Percentiles rank a stretch among this genome's conserved stretches.
Conservation (phyloP, 2,113 vertebrate species). For the Petroica traversi region DNA sequence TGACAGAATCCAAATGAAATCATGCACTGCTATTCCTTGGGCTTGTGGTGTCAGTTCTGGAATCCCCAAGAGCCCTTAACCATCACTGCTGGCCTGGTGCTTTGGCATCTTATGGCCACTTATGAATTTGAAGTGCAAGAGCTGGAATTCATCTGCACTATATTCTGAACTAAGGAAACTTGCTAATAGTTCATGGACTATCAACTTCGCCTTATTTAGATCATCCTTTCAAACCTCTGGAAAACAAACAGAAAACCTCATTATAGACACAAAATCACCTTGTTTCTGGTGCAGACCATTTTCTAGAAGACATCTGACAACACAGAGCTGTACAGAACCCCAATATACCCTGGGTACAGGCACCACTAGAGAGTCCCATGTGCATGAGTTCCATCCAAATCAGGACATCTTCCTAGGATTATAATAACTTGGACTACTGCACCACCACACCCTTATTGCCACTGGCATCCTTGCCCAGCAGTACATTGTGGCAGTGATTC, state of each 20-base stretch:
- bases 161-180: neutral
- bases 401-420: neutral
- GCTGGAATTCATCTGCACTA: neutral
- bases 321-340: neutral
- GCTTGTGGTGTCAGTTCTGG: neutral
- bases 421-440: neutral
- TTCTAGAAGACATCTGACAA: neutral
- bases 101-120: neutral
- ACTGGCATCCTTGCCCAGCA: neutral
- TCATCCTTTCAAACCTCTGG: neutral
- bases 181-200: neutral
- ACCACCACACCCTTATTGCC: neutral
- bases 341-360: neutral
- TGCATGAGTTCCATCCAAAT: neutral
- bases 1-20: neutral
- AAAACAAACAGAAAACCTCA: neutral
- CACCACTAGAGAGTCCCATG: neutral
- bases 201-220: neutral
- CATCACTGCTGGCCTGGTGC: neutral
- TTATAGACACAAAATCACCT: neutral
- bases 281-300: neutral
- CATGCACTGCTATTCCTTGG: neutral
- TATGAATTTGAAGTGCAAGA: neutral
- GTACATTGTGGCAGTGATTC: fast-evolving
- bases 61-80: neutral